Conservation (phyloP, 2,888 invertebrate species). For the Patella depressa region DNA sequence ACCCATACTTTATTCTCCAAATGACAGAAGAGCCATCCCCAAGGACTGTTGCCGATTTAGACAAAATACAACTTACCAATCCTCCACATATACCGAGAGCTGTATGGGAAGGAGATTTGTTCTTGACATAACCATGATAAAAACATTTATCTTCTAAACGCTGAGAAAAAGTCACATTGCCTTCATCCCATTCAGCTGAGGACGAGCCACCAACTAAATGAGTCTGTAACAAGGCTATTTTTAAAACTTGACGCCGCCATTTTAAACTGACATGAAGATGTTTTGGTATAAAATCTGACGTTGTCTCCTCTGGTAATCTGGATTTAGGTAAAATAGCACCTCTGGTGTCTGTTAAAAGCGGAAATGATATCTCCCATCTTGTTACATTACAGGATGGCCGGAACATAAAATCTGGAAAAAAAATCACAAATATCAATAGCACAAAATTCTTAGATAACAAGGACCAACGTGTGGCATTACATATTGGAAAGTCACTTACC, state of each 20-base stretch:
- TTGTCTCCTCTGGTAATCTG: background rate
- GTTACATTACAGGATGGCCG: slow-evolving; percentile 29
- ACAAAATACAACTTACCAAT: slow-evolving; percentile 34
- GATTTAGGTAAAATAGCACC: slow-evolving; percentile 11
- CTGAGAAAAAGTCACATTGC: slow-evolving; percentile 44
- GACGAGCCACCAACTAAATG: slow-evolving; percentile 34
- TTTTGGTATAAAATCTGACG: background rate
- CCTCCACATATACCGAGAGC: slow-evolving; percentile 44
- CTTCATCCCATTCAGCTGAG: slow-evolving; percentile 40
- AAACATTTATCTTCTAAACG: slow-evolving; percentile 70
- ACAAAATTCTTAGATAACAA: no score
- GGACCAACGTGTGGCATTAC: no score
- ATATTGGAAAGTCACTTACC: no score
- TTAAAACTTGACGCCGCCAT: slow-evolving; percentile 30
- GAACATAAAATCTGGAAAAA: slow-evolving; percentile 24
- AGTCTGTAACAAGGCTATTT: slow-evolving; percentile 28
- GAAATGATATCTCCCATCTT: slow-evolving; percentile 31
- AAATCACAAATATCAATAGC: background rate
- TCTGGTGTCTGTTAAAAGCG: slow-evolving; percentile 23
- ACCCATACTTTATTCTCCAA: no score
- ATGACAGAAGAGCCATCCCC: no score
- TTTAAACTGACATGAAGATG: slow-evolving; percentile 26
- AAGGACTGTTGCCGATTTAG: no score
- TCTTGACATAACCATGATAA: slow-evolving; percentile 74
- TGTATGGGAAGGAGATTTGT: slow-evolving; percentile 33